phyloP scores from a whole-genome alignment of 2,113 vertebrate species.

The Archilochus colubris region DNA sequence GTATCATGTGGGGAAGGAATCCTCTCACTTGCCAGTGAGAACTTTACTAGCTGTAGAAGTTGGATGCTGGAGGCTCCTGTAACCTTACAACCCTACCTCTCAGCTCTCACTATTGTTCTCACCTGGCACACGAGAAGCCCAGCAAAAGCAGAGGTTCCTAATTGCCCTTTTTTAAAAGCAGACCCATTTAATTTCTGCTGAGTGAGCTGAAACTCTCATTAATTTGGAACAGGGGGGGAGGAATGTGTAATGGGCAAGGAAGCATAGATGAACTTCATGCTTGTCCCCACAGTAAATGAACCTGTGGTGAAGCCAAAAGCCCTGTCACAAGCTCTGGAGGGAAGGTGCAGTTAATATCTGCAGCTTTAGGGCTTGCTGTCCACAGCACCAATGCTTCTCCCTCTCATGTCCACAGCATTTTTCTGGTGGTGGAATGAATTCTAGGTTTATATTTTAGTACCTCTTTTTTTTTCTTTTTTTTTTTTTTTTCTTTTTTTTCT shows the following conservation, averaged over 20 bases:
- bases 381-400: background rate
- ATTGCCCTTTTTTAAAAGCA: background rate
- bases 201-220: constrained; percentile 13
- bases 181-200: constrained; percentile 21
- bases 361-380: background rate
- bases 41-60: background rate
- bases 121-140: background rate
- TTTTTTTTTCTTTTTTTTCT: too few relatives aligned
- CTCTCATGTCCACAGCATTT: background rate
- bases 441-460: background rate
- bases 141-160: background rate
- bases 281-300: background rate
- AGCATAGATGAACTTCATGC: background rate
- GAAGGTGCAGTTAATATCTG: background rate
- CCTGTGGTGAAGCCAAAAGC: background rate
- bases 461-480: background rate
- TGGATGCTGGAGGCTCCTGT: background rate
- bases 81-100: background rate
- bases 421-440: background rate
- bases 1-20: background rate
- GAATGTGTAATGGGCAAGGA: background rate
- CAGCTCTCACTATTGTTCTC: background rate
- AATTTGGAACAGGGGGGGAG: background rate
- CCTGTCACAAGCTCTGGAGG: background rate
- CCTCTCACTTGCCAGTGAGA: background rate